Evolutionary conservation across 1,140 invertebrate species (phyloP), one percentile per base, ranked within the genome.

Genomic region (Triops cancriformis): DNA sequence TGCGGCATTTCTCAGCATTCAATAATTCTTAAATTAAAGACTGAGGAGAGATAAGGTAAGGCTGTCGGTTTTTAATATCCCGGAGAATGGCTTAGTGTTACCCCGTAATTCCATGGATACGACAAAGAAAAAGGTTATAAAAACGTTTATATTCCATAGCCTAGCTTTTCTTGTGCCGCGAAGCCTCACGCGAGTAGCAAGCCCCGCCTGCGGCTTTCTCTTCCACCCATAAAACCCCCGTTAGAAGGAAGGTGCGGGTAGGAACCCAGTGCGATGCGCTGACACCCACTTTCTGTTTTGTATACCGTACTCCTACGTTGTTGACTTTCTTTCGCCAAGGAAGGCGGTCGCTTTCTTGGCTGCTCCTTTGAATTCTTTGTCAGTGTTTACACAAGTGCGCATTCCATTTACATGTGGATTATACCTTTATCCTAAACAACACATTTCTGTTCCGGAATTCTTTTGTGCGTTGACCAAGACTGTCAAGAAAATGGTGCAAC

Each of bases 401-500:
- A 64, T 18, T 64, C 23, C 51, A 64, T n/a, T 7, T 64, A n/a
- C 51, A 64, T n/a, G 51, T 64, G 51, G 23, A 23, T 64, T 64
- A 64, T 23, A n/a, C 23, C 4, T 64, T 64, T 18, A 18, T 64
- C 3, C 14, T 64, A n/a, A 23, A 64, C 23, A n/a, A 7, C 51
- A 14, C 6, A 23, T 64, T 64, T 37, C 18, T 64, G 23, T 9
- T n/a, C 51, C 14, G 51, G 51, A n/a, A 23, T 64, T 64, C 10
- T 64, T 64, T 64, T 10, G 51, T 10, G 6, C 51, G 10, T 3
- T n/a, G 0, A 3, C 14, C 23, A n/a, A n/a, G 10, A 64, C n/a
- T 64, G 51, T 23, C 51, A 64, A n/a, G 26, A 42, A 79, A 73
- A 98, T 98, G 96, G 96, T 98, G 82, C 96, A 98, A 86, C 95